Percentiles rank a stretch among this genome's conserved stretches.
phyloP scores from a whole-genome alignment of 2,113 vertebrate genomes.

The Poicephalus gulielmi region DNA sequence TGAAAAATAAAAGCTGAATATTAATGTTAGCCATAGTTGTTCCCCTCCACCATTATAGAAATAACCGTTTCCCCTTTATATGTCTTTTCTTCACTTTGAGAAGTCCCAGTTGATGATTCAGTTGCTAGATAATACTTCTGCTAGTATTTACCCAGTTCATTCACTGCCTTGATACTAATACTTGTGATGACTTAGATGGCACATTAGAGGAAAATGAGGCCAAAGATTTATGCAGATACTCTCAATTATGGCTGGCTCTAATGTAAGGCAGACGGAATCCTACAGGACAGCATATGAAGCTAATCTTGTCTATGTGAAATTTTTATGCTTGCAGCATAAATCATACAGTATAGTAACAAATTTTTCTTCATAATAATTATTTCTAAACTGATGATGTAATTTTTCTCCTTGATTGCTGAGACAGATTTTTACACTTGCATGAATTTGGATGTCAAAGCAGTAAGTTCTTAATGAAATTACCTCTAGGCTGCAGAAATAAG shows the following conservation, averaged over 20 bases:
- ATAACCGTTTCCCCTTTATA: not conserved
- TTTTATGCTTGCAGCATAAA: not conserved
- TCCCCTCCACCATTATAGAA: not conserved
- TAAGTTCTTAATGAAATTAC: not conserved
- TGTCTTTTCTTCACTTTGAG: not conserved
- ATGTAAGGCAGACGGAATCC: not conserved
- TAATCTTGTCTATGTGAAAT: not conserved
- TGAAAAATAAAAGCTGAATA: not conserved
- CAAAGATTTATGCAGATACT: not conserved
- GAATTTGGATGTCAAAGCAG: not conserved
- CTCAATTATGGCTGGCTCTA: not conserved
- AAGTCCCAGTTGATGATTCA: not conserved
- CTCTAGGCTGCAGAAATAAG: not conserved
- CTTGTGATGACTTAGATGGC: not conserved
- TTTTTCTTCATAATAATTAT: not conserved
- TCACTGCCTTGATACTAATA: not conserved
- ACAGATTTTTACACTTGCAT: not conserved
- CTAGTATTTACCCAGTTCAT: not conserved
- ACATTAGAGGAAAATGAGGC: not conserved
- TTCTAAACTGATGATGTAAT: not conserved
- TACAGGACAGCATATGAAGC: not conserved
- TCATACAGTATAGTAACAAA: not conserved
- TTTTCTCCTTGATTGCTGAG: not conserved
- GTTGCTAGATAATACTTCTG: not conserved
- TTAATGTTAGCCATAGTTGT: not conserved